Evolutionary conservation across 1,140 invertebrate species (phyloP).

Genomic region (Eriosoma lanigerum): DNA sequence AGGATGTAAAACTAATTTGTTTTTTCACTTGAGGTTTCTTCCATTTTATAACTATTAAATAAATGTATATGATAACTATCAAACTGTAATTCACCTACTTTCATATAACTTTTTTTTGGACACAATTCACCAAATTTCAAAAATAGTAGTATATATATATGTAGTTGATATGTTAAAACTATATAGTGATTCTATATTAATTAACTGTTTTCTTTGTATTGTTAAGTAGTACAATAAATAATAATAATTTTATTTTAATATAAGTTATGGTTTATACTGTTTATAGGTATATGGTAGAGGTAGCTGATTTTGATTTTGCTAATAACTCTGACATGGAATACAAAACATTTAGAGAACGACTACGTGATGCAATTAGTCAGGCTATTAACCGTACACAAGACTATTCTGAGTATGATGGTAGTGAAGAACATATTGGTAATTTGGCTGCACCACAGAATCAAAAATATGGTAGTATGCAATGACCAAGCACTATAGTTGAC

Average conservation of each 20-base stretch:
- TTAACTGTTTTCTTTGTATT: too few species aligned
- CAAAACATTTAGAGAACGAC: constrained; percentile 78
- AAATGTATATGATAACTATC: too few species aligned
- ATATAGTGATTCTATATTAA: too few species aligned
- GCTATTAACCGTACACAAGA: constrained; percentile 59
- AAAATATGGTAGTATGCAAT: constrained; percentile 58
- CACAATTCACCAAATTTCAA: too few species aligned
- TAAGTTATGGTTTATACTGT: background rate
- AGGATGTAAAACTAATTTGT: too few species aligned
- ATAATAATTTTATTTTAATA: background rate
- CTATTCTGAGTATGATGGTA: constrained; percentile 55
- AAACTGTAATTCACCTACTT: too few species aligned
- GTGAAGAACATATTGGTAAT: constrained; percentile 45
- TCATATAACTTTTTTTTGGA: too few species aligned
- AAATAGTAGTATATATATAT: too few species aligned
- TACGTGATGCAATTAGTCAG: constrained; percentile 74
- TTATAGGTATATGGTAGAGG: constrained; percentile 74
- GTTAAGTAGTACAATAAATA: too few species aligned
- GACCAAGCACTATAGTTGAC: constrained; percentile 42
- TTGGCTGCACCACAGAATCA: constrained; percentile 51
- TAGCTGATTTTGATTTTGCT: constrained; percentile 85
- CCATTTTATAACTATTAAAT: too few species aligned
- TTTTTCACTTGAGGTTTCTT: too few species aligned
- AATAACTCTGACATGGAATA: constrained; percentile 76
- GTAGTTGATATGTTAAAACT: too few species aligned